A percentile compares a stretch with the other conserved stretches of the same genome.
Evolutionary conservation across 1,140 invertebrate species (phyloP).

Genomic region (Adoxophyes honmai): DNA sequence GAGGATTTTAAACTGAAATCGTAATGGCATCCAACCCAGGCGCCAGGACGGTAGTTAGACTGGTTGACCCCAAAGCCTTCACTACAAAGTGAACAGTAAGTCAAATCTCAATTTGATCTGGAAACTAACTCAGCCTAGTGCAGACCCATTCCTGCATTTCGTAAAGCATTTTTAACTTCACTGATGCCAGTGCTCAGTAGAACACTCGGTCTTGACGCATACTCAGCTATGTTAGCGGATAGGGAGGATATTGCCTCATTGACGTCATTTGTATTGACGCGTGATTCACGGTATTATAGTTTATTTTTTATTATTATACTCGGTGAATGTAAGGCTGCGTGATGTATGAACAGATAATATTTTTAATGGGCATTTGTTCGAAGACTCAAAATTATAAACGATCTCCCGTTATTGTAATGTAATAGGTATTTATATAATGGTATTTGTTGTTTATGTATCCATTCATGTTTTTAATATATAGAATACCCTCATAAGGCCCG

Average conservation of each 20-base stretch:
- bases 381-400: slow-evolving; percentile 29
- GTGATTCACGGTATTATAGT: slow-evolving; percentile 12
- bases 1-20: no score
- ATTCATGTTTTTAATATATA: no score
- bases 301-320: slow-evolving; percentile 10
- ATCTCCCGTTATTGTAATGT: slow-evolving; percentile 25
- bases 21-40: no score
- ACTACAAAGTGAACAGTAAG: no score
- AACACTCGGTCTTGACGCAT: background rate
- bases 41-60: no score
- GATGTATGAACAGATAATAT: slow-evolving; percentile 9
- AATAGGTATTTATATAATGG: no score
- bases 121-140: no score
- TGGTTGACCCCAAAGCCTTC: no score
- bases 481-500: no score
- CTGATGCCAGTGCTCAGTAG: background rate
- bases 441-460: no score
- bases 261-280: background rate
- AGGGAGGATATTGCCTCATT: background rate
- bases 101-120: no score
- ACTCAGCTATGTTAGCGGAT: background rate
- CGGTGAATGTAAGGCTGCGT: background rate
- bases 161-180: background rate
- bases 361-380: slow-evolving; percentile 22
- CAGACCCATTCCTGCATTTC: background rate